Conservation (phyloP, 2,797 vertebrate species). For the Crax fasciolata region DNA sequence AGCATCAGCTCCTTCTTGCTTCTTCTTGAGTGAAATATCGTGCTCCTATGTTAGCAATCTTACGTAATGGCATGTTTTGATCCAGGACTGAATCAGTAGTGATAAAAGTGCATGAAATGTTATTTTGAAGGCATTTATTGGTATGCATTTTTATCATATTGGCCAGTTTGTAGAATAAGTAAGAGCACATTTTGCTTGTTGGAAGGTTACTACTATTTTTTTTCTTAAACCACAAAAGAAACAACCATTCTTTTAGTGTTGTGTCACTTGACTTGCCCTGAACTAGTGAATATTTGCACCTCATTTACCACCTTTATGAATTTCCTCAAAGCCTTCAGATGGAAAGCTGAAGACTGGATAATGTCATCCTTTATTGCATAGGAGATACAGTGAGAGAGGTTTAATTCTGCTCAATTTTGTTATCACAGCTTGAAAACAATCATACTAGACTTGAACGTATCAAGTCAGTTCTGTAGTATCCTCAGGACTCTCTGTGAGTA, state of each 20-base stretch:
- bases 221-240: background rate
- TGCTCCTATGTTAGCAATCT: background rate
- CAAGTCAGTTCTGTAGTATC: background rate
- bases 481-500: background rate
- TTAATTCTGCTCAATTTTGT: background rate
- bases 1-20: background rate
- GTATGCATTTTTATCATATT: background rate
- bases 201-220: background rate
- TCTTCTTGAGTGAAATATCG: background rate
- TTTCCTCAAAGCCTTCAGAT: background rate
- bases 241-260: background rate
- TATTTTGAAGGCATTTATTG: background rate
- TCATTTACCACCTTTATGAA: background rate
- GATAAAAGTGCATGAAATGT: background rate
- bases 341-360: background rate
- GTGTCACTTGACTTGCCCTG: background rate
- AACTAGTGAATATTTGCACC: background rate
- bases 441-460: background rate
- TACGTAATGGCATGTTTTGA: background rate
- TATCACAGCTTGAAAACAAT: background rate
- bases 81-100: background rate
- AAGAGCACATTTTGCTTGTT: background rate
- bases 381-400: background rate
- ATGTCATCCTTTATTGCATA: background rate
- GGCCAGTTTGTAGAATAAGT: background rate